Conservation (phyloP, 2,113 vertebrate genomes). For the Vimba vimba region DNA sequence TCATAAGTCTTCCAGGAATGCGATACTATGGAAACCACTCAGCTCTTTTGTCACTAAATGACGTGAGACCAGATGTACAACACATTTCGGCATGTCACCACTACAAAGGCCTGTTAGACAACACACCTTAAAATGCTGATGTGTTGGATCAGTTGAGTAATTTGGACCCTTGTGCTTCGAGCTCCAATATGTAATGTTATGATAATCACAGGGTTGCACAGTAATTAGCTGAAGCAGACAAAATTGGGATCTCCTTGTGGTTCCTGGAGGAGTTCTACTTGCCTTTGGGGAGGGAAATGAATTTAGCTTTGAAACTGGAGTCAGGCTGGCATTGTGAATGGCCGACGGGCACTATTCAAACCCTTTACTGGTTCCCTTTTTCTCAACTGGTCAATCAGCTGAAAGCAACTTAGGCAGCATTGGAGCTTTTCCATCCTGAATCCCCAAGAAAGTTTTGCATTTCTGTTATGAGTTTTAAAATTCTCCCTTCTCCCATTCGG, state of each 20-base stretch:
- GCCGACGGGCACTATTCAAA: conserved; percentile 40
- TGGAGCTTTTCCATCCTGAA: not conserved
- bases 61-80: conserved; percentile 48
- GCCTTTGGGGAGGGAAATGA: conserved; percentile 61
- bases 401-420: not conserved
- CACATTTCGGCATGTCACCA: conserved; percentile 49
- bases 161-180: conserved; percentile 13
- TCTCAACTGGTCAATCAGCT: not conserved
- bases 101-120: conserved; percentile 43
- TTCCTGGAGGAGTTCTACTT: conserved; percentile 55
- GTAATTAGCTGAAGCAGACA: not conserved
- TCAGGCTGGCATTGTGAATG: conserved; percentile 53
- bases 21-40: conserved; percentile 55
- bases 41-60: conserved; percentile 52
- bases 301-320: conserved; percentile 63
- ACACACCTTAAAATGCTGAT: conserved; percentile 43
- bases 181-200: conserved; percentile 7
- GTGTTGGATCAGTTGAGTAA: conserved; percentile 18
- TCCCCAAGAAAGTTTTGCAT: conserved; percentile 52
- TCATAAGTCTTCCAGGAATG: conserved; percentile 55
- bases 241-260: conserved; percentile 28
- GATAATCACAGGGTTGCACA: conserved; percentile 26
- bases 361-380: not conserved
- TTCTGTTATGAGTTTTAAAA: conserved; percentile 69
- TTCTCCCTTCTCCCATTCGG: conserved; percentile 65